Percentiles rank a stretch among this genome's conserved stretches.
These are phyloP conservation scores for Eudemis profundana DNA, from an alignment of 2,888 invertebrate genomes.

Conservation along the genomic window DNA sequence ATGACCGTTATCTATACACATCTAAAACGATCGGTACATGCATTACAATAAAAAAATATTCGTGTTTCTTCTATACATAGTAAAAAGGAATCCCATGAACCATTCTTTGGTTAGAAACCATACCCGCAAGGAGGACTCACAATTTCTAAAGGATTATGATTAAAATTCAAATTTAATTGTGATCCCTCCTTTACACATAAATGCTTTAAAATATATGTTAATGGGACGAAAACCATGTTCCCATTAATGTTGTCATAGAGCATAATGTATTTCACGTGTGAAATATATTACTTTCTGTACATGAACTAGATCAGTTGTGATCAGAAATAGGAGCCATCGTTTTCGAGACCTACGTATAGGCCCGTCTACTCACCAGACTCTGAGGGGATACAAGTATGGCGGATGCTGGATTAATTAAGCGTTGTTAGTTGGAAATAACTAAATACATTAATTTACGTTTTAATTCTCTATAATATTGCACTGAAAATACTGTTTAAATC, in stretches of 20 bases:
- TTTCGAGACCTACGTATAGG: no score
- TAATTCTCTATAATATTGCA: conserved; percentile 23
- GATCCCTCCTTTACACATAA: conserved; percentile 62
- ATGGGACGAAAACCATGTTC: conserved; percentile 60
- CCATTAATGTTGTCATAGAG: conserved; percentile 52
- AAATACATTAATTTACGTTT: conserved; percentile 9
- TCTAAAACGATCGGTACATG: conserved; percentile 66
- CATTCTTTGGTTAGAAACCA: conserved; percentile 67
- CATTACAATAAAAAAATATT: conserved; percentile 56
- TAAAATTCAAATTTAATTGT: conserved; percentile 18
- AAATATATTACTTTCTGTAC: conserved; percentile 5
- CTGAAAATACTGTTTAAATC: conserved; percentile 23
- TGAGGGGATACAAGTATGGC: conserved; percentile 31
- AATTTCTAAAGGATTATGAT: conserved; percentile 45
- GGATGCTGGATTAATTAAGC: conserved; percentile 32
- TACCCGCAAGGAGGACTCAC: conserved; percentile 55
- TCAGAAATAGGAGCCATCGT: background rate
- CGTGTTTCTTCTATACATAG: conserved; percentile 43
- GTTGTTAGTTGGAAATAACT: conserved; percentile 23
- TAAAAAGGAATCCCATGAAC: conserved; percentile 63
- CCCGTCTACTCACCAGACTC: conserved; percentile 26
- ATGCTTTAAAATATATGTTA: conserved; percentile 61
- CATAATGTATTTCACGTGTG: conserved; percentile 24
- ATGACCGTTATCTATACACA: conserved; percentile 67
- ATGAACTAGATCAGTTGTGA: conserved; percentile 3